Evolutionary conservation across 2,113 vertebrate species (phyloP), one percentile per base, ranked within the genome.

Genomic region (Phoenicopterus ruber): DNA sequence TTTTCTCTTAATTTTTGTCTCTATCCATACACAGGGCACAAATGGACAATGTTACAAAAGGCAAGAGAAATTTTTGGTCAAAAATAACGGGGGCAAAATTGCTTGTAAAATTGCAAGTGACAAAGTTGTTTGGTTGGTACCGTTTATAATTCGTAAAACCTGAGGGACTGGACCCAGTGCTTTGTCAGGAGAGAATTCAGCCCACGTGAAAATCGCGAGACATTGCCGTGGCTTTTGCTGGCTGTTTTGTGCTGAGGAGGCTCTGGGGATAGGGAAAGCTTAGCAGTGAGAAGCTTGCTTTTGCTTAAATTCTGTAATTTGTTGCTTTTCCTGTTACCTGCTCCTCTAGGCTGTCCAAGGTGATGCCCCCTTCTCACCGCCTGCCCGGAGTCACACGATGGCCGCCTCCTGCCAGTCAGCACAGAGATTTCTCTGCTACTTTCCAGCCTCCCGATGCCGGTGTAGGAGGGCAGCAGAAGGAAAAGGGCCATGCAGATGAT

Each of bases 261-360:
- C 93, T 95, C 91, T 88, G 46, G 89, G 78, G 67, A 92, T 1
- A 42, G 22, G 32, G 38, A 81, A 93, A 71, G 63, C 71, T 77
- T 54, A 92, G 57, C 34, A 88, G 67, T 0, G 2, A 82, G 62
- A 67, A 91, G 80, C 63, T 69, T 65, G 46, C 28, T 90, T 95
- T 85, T 73, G 91, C 67, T 95, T 81, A 92, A 94, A 85, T 94
- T 82, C 71, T 91, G 91, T 46, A 73, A 42, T 90, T 80, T 21
- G 2, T 71, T 63, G 59, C 71, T 94, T 90, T 94, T 93, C 47
- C 42, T 54, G 28, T 79, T 94, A 50, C 65, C 31, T 84, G 84
- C 77, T 95, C 72, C 73, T 94, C 52, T 63, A 72, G 81, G 55
- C 78, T 78, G 59, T 82, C 55, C 84, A 77, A 94, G 93, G 94